Evolutionary conservation across 1,140 invertebrate species (phyloP).

Genomic region (Euglossa dilemma): DNA sequence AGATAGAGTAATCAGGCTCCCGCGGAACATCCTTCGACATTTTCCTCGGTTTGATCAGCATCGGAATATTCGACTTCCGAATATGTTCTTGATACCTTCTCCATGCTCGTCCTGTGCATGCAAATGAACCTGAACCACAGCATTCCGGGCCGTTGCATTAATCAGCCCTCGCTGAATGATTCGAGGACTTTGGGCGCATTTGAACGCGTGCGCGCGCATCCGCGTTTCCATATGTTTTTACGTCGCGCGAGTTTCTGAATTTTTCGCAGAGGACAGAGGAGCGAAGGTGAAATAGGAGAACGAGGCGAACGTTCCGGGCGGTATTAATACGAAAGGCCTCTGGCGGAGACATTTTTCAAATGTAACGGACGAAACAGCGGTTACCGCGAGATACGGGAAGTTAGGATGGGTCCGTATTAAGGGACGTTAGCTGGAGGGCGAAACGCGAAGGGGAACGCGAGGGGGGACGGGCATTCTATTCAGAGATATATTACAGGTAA

Average conservation of each 20-base stretch:
- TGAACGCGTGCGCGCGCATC: not conserved
- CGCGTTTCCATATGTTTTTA: not conserved
- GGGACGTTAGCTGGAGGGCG: too few species aligned
- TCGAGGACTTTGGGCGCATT: not conserved
- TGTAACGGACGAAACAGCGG: too few species aligned
- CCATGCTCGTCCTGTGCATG: not conserved
- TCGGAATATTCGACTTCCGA: slow-evolving; percentile 1
- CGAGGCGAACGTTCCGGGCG: not conserved
- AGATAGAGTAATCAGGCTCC: not conserved
- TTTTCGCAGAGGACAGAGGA: not conserved
- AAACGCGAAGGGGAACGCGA: not conserved
- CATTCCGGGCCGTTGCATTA: not conserved
- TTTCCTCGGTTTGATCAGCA: not conserved
- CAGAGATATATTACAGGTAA: slow-evolving; percentile 9
- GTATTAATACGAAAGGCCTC: not conserved
- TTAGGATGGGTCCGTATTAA: not conserved
- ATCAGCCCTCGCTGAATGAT: not conserved
- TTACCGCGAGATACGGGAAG: not conserved
- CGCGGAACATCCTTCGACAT: slow-evolving; percentile 18
- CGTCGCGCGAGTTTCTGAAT: not conserved
- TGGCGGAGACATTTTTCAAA: not conserved
- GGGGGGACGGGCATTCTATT: not conserved
- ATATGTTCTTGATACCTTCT: not conserved
- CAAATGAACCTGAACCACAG: slow-evolving; percentile 12
- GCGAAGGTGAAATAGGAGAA: not conserved